phyloP scores from a whole-genome alignment of 2,797 vertebrate species.

The Morelia viridis region DNA sequence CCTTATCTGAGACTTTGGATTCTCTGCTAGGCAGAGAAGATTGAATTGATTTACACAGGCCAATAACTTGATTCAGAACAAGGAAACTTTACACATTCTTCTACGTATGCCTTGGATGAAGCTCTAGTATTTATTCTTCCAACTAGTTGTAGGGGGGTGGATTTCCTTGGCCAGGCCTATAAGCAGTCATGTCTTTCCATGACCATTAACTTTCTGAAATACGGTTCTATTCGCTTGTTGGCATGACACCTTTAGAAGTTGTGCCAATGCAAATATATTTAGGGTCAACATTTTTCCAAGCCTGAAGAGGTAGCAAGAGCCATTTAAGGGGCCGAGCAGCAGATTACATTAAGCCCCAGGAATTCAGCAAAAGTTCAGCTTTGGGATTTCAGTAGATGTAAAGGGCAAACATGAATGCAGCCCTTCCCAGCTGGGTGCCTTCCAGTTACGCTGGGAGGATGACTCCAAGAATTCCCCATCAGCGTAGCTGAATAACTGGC shows the following conservation, averaged over 20 bases:
- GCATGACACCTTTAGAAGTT: not conserved
- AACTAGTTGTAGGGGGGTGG: not conserved
- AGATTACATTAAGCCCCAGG: constrained; percentile 4
- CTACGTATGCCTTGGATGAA: not conserved
- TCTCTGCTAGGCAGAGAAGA: not conserved
- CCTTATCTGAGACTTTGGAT: not conserved
- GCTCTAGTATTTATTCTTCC: not conserved
- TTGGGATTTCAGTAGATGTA: not conserved
- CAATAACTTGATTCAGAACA: not conserved
- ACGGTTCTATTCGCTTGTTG: constrained; percentile 20
- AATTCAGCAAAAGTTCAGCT: not conserved
- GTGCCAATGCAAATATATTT: constrained; percentile 24
- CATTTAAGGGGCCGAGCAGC: constrained; percentile 14
- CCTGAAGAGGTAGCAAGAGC: constrained; percentile 23
- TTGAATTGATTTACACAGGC: not conserved
- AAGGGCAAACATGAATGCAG: not conserved
- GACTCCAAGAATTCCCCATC: not conserved
- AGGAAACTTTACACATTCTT: not conserved
- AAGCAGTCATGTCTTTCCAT: constrained; percentile 18
- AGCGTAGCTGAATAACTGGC: not conserved
- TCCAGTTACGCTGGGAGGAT: not conserved
- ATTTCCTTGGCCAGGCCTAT: not conserved
- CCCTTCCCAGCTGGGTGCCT: not conserved
- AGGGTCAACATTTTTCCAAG: constrained; percentile 29
- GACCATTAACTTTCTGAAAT: constrained; percentile 22